Conservation (phyloP, 1,140 invertebrate species). For the Calycopis cecrops region DNA sequence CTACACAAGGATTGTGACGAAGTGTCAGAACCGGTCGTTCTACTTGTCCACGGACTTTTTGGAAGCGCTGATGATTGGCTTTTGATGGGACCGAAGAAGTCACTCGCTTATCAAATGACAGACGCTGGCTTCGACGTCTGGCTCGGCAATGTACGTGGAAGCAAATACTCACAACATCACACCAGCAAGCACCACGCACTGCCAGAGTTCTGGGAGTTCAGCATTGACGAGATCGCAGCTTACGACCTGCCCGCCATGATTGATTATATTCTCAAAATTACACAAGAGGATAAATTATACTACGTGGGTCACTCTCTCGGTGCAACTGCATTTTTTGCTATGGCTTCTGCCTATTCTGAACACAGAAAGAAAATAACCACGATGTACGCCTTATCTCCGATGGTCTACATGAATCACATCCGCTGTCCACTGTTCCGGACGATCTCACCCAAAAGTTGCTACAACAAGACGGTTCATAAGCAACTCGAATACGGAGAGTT, state of each 20-base stretch:
- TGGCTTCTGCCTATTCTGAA: slow-evolving; percentile 76
- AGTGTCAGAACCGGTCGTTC: slow-evolving; percentile 56
- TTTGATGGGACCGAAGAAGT: slow-evolving; percentile 71
- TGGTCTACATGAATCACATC: slow-evolving; percentile 69
- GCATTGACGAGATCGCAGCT: slow-evolving; percentile 83
- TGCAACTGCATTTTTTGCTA: slow-evolving; percentile 65
- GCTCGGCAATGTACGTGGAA: too few species aligned
- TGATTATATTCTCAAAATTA: too few species aligned
- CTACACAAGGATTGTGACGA: slow-evolving; percentile 35
- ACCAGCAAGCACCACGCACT: slow-evolving; percentile 60
- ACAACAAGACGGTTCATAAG: slow-evolving; percentile 75
- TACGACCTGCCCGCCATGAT: slow-evolving; percentile 86
- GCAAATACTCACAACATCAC: slow-evolving; percentile 80
- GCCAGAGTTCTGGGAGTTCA: slow-evolving; percentile 72
- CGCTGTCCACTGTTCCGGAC: slow-evolving; percentile 75
- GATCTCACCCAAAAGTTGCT: slow-evolving; percentile 69
- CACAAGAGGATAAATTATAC: slow-evolving; percentile 67
- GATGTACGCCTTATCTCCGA: too few species aligned
- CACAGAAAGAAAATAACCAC: slow-evolving; percentile 80
- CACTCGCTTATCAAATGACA: slow-evolving; percentile 64
- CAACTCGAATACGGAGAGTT: slow-evolving; percentile 73
- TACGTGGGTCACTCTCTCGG: slow-evolving; percentile 81
- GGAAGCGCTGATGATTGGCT: slow-evolving; percentile 80
- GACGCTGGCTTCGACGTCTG: too few species aligned
- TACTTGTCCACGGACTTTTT: slow-evolving; percentile 81